These are phyloP conservation scores for Aphelenchoides besseyi DNA, from an alignment of 1,140 invertebrate species.

Conservation along the genomic window DNA sequence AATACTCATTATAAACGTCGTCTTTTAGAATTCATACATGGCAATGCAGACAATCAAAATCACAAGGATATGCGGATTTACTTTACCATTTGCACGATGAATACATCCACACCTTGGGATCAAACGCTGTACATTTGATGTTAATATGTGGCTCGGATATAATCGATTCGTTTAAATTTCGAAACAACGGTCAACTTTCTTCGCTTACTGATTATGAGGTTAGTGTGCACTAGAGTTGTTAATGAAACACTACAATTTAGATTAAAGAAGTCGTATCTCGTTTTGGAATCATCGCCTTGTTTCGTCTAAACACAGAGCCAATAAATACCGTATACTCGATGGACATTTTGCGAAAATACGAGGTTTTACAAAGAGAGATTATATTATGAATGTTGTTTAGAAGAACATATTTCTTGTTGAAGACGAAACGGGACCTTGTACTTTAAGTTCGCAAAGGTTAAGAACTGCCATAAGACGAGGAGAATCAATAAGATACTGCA, in stretches of 20 bases:
- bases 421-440: neutral
- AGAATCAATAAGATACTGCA: conserved; percentile 13
- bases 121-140: conserved; percentile 6
- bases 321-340: conserved; percentile 7
- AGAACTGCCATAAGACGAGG: neutral
- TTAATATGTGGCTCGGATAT: conserved; percentile 16
- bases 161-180: neutral
- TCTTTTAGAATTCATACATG: conserved; percentile 6
- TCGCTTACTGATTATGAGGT: neutral
- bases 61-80: neutral
- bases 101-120: neutral
- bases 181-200: neutral
- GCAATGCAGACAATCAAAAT: conserved; percentile 1
- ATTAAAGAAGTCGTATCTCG: neutral
- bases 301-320: neutral
- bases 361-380: conserved; percentile 11
- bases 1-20: too few relatives aligned
- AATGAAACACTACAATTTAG: too few relatives aligned
- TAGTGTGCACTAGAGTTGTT: neutral
- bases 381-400: conserved; percentile 5
- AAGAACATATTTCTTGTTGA: conserved; percentile 19
- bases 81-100: conserved; percentile 11
- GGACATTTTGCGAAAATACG: conserved; percentile 16
- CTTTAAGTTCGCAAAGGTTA: conserved; percentile 1
- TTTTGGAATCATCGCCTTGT: conserved; percentile 6